A percentile compares a stretch with the other conserved stretches of the same genome.
These are phyloP conservation scores for Argyresthia albistria DNA, from an alignment of 2,888 invertebrate species.

Conservation along the genomic window DNA sequence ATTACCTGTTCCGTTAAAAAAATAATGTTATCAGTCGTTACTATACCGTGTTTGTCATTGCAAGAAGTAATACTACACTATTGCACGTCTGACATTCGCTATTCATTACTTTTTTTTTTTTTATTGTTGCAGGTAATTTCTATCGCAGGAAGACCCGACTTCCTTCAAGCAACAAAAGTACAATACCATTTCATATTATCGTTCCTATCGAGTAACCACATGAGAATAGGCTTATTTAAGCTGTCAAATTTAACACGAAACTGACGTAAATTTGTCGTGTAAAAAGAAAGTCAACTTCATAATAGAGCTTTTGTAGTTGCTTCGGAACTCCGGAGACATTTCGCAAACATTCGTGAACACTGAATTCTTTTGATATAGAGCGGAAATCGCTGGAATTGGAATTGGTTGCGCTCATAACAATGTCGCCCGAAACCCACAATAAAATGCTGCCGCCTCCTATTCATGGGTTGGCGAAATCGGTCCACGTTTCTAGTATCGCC, in stretches of 20 bases:
- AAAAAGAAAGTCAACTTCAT: constrained; percentile 6
- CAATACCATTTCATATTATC: background rate
- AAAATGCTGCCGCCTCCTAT: constrained; percentile 41
- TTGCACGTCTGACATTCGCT: constrained; percentile 9
- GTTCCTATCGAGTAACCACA: constrained; percentile 17
- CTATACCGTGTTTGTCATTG: no score
- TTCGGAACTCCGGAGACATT: constrained; percentile 29
- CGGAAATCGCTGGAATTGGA: constrained; percentile 60
- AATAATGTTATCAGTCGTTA: no score
- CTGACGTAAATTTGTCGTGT: constrained; percentile 47
- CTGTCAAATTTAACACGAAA: constrained; percentile 23
- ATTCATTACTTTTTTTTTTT: background rate
- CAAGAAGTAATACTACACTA: no score
- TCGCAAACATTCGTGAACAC: constrained; percentile 38
- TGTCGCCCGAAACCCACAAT: constrained; percentile 54
- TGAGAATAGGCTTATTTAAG: constrained; percentile 5
- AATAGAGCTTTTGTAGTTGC: constrained; percentile 19
- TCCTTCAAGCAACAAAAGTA: constrained; percentile 24
- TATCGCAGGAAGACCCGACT: constrained; percentile 32
- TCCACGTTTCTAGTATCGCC: constrained; percentile 46
- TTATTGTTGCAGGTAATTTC: constrained; percentile 54
- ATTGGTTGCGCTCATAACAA: constrained; percentile 48
- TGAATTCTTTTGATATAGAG: constrained; percentile 44
- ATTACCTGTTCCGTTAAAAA: no score
- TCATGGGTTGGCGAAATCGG: constrained; percentile 34